phyloP scores from a whole-genome alignment of 1,140 invertebrate species.

The Aphis gossypii region DNA sequence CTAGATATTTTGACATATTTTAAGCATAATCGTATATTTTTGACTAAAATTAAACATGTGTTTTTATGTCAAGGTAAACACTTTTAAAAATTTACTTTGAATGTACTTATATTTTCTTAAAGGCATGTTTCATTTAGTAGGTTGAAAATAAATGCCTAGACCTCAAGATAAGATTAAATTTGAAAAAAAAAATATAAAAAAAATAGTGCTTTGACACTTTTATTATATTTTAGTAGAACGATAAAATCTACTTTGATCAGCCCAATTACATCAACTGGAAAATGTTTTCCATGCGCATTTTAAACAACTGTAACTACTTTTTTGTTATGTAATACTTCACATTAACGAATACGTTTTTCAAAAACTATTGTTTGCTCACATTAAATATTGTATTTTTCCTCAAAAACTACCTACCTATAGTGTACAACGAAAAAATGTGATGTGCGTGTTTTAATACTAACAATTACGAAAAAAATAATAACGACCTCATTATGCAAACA shows the following conservation, averaged over 20 bases:
- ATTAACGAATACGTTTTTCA: not conserved
- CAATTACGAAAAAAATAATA: not conserved
- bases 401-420: not conserved
- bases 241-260: not conserved
- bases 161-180: not conserved
- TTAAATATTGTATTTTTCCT: not conserved
- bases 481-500: not conserved
- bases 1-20: no score
- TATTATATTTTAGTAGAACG: not conserved
- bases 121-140: not conserved
- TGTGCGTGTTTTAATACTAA: not conserved
- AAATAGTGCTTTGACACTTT: not conserved
- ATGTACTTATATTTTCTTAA: no score
- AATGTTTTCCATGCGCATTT: not conserved
- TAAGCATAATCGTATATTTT: no score
- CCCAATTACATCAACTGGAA: not conserved
- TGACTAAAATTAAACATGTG: not conserved
- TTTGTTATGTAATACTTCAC: not conserved
- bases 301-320: not conserved
- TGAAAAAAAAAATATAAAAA: not conserved
- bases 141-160: not conserved
- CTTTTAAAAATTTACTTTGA: not conserved
- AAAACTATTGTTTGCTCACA: not conserved
- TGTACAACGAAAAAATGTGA: not conserved
- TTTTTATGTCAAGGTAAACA: not conserved